phyloP scores from a whole-genome alignment of 2,888 invertebrate genomes.

The Cryptophagus acutangulus region DNA sequence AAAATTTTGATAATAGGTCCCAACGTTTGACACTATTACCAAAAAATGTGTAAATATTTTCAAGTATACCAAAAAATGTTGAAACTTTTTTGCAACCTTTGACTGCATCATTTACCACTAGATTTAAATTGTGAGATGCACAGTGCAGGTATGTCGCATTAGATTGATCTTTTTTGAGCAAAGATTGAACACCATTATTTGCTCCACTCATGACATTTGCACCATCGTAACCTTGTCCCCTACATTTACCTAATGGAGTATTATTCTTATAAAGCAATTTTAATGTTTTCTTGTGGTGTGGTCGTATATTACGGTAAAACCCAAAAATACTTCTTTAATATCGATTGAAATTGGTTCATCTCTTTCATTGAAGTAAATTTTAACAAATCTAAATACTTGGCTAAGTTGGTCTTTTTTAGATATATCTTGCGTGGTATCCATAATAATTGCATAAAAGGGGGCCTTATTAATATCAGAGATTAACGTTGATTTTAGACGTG shows the following conservation, averaged over 20 bases:
- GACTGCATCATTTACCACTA: slow-evolving; percentile 11
- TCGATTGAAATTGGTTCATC: neutral
- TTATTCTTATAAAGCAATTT: no score
- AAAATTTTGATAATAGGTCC: no score
- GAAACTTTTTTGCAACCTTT: neutral
- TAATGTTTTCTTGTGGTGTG: no score
- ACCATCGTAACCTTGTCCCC: slow-evolving; percentile 10
- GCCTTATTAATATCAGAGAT: slow-evolving; percentile 7
- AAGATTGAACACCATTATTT: slow-evolving; percentile 9
- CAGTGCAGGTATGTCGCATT: slow-evolving; percentile 11
- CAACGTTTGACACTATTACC: neutral
- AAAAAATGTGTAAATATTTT: neutral
- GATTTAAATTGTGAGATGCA: slow-evolving; percentile 11
- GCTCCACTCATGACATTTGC: slow-evolving; percentile 10
- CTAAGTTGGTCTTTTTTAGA: neutral
- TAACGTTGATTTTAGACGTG: slow-evolving; percentile 2
- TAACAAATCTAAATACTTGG: neutral
- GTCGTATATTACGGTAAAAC: neutral
- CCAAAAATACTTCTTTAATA: neutral
- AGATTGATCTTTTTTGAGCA: slow-evolving; percentile 1
- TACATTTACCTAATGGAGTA: slow-evolving; percentile 3
- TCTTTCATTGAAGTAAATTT: neutral
- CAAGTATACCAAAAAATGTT: slow-evolving; percentile 6
- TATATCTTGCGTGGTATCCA: neutral
- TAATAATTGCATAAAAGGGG: neutral